A percentile compares a stretch with the other conserved stretches of the same genome.
These are phyloP conservation scores for Nephila pilipes DNA, from an alignment of 1,140 invertebrate species.

Conservation along the genomic window DNA sequence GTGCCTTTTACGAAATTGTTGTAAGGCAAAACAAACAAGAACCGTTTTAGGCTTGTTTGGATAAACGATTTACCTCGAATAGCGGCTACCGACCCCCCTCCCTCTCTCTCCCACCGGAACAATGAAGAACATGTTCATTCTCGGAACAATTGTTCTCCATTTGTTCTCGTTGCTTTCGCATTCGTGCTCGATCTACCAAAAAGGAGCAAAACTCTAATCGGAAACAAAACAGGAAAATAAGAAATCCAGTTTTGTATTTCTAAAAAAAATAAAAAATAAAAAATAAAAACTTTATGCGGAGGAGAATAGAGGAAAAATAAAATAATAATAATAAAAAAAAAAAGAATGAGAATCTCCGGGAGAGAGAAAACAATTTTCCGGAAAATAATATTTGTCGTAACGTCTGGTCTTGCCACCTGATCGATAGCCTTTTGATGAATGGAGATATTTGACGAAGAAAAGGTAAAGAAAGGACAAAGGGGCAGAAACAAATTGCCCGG, in stretches of 20 bases:
- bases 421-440: slow-evolving; percentile 76
- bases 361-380: slow-evolving; percentile 62
- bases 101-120: too few species aligned
- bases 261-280: too few species aligned
- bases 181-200: not conserved
- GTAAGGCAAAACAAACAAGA: not conserved
- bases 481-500: slow-evolving; percentile 73
- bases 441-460: slow-evolving; percentile 75
- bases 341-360: not conserved
- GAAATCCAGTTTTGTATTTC: slow-evolving; percentile 7
- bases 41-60: not conserved
- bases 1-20: not conserved
- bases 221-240: not conserved
- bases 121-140: not conserved
- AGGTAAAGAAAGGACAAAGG: slow-evolving; percentile 74
- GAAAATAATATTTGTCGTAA: slow-evolving; percentile 70
- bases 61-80: not conserved
- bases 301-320: not conserved
- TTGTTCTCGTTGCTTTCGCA: not conserved
- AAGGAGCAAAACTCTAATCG: not conserved
- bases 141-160: not conserved
- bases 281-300: slow-evolving; percentile 6
- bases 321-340: not conserved
- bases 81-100: too few species aligned
- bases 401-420: slow-evolving; percentile 69